Evolutionary conservation across 92 coral and sea anemone species (phyloP), one percentile per base, ranked within the genome.

Genomic region (Siderastrea radians): DNA sequence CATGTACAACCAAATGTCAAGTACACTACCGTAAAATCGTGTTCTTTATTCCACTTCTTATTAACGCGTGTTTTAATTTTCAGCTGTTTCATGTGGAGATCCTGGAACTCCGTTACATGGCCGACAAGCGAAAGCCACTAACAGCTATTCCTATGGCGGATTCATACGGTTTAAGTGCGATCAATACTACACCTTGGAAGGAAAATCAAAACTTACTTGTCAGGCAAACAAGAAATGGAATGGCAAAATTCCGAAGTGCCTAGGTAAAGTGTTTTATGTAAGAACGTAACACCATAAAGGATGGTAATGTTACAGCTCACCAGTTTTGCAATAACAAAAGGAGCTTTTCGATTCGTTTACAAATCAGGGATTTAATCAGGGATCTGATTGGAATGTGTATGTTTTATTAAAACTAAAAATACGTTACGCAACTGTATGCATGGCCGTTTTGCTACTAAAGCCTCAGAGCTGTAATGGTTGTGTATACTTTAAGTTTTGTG

Each of bases 81-180:
- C 47, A 81, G 86, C 38, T 38, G 45, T 69, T 11, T 53, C 75
- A 9, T 81, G 86, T 48, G 57, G 6, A 9, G 77, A 81, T 69
- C 86, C 86, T 2, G 86, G 86, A 50, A 55, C 75, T 7, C 86
- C 86, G 3, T 2, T 1, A 67, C 7, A 69, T 55, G 86, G 86
- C 44, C 10, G 17, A 9, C 49, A 69, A 81, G 9, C 74, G 48
- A 46, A 68, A n/a, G 86, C 55, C 68, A 57, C 10, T 17, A 53
- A 70, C 16, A 78, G 61, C 55, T 81, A 51, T 48, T 19, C 77
- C 2, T 71, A 49, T 12, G 46, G 67, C 3, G 86, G 86, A 44
- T 44, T 59, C 13, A 49, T 81, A 49, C 66, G 19, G 46, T 81
- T 81, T 44, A 58, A 69, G 55, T 81, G 86, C 13, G 38, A 52